These are phyloP conservation scores for Ambastaia sidthimunki DNA, from an alignment of 2,797 vertebrate species.

Conservation along the genomic window DNA sequence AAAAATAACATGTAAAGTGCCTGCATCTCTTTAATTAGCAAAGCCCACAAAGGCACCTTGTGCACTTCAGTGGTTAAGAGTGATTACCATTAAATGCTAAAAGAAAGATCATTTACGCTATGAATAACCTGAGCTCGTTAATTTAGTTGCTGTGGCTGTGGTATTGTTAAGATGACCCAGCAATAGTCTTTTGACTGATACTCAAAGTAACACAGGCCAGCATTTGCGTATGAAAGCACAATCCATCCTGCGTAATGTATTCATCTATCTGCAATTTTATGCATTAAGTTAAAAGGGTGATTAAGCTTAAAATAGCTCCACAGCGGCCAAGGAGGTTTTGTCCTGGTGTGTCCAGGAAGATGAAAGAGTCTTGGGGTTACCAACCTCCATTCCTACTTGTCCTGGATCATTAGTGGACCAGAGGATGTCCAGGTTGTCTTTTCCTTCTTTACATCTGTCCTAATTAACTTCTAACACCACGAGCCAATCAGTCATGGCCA, in stretches of 20 bases:
- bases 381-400: slow-evolving; percentile 65
- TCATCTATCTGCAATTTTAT: slow-evolving; percentile 73
- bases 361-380: slow-evolving; percentile 66
- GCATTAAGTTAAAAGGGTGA: slow-evolving; percentile 78
- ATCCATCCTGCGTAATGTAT: slow-evolving; percentile 79
- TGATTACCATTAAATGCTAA: slow-evolving; percentile 85
- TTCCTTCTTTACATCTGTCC: slow-evolving; percentile 56
- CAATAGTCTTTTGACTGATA: slow-evolving; percentile 75
- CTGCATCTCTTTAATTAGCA: slow-evolving; percentile 68
- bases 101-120: slow-evolving; percentile 80
- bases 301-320: slow-evolving; percentile 80
- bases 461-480: slow-evolving; percentile 48
- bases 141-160: slow-evolving; percentile 76
- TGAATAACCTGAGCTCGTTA: slow-evolving; percentile 86
- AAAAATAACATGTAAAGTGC: not conserved
- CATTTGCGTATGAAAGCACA: slow-evolving; percentile 75
- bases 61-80: slow-evolving; percentile 76
- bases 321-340: slow-evolving; percentile 64
- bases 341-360: slow-evolving; percentile 64
- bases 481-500: slow-evolving; percentile 34
- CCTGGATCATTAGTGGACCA: slow-evolving; percentile 66
- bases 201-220: slow-evolving; percentile 72
- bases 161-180: slow-evolving; percentile 83
- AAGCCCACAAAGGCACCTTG: slow-evolving; percentile 70
- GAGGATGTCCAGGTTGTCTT: slow-evolving; percentile 63